A percentile compares a stretch with the other conserved stretches of the same genome.
Conservation (phyloP, 2,113 vertebrate genomes). For the Lepisosteus oculatus region DNA sequence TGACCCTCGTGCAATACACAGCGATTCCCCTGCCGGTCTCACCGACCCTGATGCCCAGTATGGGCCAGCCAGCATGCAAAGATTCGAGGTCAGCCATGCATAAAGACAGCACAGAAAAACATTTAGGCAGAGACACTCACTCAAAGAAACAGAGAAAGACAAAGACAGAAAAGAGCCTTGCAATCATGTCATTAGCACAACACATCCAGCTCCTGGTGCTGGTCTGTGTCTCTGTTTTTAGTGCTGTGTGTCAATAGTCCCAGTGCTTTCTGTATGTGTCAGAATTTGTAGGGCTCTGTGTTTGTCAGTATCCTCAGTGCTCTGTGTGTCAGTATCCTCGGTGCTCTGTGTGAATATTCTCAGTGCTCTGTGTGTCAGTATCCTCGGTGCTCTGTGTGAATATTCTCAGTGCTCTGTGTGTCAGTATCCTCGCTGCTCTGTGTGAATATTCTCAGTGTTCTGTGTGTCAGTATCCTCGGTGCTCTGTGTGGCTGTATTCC, state of each 20-base stretch:
- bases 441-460: no score
- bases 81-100: constrained; percentile 51
- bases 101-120: no score
- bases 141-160: not conserved
- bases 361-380: not conserved
- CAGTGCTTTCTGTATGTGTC: not conserved
- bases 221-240: no score
- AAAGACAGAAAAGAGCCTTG: not conserved
- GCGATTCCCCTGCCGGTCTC: constrained; percentile 26
- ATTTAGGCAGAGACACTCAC: not conserved
- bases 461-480: no score
- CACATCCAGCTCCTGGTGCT: no score
- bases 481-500: not conserved
- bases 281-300: not conserved
- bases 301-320: no score
- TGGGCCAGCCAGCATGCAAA: constrained; percentile 65
- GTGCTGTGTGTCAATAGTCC: not conserved
- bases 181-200: not conserved
- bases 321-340: no score
- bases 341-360: no score
- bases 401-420: no score
- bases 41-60: constrained; percentile 34
- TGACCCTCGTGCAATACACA: constrained; percentile 42
- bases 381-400: no score
- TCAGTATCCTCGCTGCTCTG: no score